phyloP scores from a whole-genome alignment of 2,888 invertebrate species.

The Cordilura impudica region DNA sequence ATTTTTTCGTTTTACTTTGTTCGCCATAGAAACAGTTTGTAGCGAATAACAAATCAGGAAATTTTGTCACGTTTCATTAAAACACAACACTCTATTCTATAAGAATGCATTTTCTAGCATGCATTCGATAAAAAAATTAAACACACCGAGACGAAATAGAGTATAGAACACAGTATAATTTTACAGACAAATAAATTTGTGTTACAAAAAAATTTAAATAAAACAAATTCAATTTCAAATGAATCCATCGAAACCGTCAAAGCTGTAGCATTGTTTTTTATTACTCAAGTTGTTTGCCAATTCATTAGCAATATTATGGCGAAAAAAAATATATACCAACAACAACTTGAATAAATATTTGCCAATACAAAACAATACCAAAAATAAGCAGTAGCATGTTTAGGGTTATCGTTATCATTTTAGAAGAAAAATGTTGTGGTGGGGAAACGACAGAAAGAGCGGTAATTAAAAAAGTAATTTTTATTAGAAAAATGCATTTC shows the following conservation, averaged over 20 bases:
- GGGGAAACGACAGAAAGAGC: not conserved
- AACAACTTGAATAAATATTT: slow-evolving; percentile 40
- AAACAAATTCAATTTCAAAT: not conserved
- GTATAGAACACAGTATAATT: not conserved
- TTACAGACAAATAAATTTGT: not conserved
- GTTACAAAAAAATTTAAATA: not conserved
- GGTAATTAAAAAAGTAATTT: not conserved
- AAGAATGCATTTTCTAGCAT: not conserved
- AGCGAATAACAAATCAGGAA: slow-evolving; percentile 1
- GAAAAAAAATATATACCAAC: slow-evolving; percentile 12
- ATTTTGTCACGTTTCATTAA: slow-evolving; percentile 47
- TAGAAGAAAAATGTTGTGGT: not conserved
- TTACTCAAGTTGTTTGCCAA: slow-evolving; percentile 56
- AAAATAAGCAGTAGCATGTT: not conserved
- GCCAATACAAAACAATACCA: slow-evolving; percentile 21
- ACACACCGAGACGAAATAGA: not conserved
- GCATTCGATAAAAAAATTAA: not conserved
- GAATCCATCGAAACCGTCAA: not conserved
- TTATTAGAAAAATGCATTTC: too few species aligned
- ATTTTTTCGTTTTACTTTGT: not conserved
- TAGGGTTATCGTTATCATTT: not conserved
- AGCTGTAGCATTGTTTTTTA: not conserved
- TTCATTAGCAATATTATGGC: slow-evolving; percentile 51
- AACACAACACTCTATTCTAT: not conserved
- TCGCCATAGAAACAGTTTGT: not conserved